These are phyloP conservation scores for Cephus sareptanus DNA, from an alignment of 2,888 invertebrate genomes.

Conservation along the genomic window DNA sequence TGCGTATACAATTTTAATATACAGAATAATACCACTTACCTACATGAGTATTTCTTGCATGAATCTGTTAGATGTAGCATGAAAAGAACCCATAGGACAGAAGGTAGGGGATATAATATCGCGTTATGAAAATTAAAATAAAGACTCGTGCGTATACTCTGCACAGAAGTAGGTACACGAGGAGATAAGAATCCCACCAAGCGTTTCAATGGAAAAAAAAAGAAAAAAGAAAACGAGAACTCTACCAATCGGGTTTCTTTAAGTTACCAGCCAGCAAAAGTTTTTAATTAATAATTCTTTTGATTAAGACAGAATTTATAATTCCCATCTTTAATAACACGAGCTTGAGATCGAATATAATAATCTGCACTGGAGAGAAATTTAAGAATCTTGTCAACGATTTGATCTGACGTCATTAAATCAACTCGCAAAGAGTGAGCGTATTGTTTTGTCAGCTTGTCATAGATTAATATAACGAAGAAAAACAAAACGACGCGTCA, in stretches of 20 bases:
- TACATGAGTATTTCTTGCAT: neutral
- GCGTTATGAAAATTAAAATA: neutral
- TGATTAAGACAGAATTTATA: neutral
- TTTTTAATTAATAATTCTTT: neutral
- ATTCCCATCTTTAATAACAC: neutral
- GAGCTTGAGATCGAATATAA: neutral
- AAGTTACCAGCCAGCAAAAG: neutral
- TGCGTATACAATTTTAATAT: neutral
- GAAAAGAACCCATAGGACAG: neutral
- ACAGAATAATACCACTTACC: neutral
- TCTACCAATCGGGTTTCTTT: neutral
- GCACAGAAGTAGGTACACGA: neutral
- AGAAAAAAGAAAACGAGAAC: neutral
- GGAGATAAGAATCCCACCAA: neutral
- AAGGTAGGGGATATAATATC: neutral
- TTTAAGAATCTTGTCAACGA: neutral
- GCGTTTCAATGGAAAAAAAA: neutral
- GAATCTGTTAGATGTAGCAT: neutral
- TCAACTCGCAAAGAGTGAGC: neutral
- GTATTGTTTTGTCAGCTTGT: neutral
- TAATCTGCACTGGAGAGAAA: neutral
- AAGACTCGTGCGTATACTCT: neutral
- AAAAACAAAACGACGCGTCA: conserved; percentile 1
- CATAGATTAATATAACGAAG: neutral
- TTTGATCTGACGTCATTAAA: neutral